These are phyloP conservation scores for Chloropsis cyanopogon DNA, from an alignment of 2,113 vertebrate genomes.

Conservation along the genomic window DNA sequence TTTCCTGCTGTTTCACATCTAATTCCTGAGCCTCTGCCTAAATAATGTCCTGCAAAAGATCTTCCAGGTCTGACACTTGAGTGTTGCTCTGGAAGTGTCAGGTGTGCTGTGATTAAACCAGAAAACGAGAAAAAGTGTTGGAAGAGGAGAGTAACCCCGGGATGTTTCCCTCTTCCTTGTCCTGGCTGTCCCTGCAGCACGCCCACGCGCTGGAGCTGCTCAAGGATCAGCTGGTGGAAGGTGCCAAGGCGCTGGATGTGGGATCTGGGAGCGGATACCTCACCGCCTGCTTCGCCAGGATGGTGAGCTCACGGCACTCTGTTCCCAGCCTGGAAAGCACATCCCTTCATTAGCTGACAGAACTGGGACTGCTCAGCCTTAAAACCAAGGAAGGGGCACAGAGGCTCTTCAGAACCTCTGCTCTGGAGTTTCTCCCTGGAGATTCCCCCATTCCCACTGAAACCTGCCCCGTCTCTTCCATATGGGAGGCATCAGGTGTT, in stretches of 20 bases:
- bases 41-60: not conserved
- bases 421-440: not conserved
- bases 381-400: not conserved
- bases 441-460: not conserved
- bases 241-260: conserved; percentile 85
- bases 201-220: conserved; percentile 87
- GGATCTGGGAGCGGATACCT: conserved; percentile 92
- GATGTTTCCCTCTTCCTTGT: not conserved
- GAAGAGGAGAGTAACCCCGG: not conserved
- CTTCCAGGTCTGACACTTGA: not conserved
- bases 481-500: not conserved
- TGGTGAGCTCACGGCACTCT: conserved; percentile 68
- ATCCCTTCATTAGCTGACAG: not conserved
- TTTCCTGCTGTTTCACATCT: not conserved
- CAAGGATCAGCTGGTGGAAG: conserved; percentile 84
- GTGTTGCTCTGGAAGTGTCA: not conserved
- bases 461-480: not conserved
- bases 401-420: not conserved
- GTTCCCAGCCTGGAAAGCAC: fast-evolving
- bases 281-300: conserved; percentile 87
- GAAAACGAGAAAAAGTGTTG: not conserved
- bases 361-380: not conserved
- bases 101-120: not conserved
- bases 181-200: conserved; percentile 70
- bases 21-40: not conserved